Percentiles rank a stretch among this genome's conserved stretches.
Evolutionary conservation across 1,140 invertebrate genomes (phyloP).

Genomic region (Caerostris extrusa): DNA sequence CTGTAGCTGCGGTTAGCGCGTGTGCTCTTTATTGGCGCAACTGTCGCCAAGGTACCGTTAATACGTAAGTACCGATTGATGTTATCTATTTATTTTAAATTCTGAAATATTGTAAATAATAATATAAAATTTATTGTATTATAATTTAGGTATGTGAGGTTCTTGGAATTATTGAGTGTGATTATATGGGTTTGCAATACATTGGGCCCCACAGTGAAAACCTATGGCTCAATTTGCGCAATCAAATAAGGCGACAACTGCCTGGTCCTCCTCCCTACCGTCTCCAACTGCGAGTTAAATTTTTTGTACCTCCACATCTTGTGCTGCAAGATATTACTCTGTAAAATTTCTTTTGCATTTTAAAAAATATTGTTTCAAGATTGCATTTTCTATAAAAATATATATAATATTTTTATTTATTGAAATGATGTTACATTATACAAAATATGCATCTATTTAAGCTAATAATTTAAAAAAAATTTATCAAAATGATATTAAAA

Average conservation of each 20-base stretch:
- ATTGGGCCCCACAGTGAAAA: slow-evolving; percentile 87
- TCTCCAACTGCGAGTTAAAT: slow-evolving; percentile 89
- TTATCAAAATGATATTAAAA: no score
- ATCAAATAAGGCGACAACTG: slow-evolving; percentile 89
- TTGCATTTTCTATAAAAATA: background rate
- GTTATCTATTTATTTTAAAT: no score
- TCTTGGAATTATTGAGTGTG: slow-evolving; percentile 90
- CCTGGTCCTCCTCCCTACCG: slow-evolving; percentile 84
- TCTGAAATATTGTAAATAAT: no score
- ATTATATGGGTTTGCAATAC: slow-evolving; percentile 92
- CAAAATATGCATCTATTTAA: no score
- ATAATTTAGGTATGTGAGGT: slow-evolving; percentile 88
- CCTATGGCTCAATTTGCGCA: slow-evolving; percentile 92
- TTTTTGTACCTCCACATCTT: slow-evolving; percentile 93
- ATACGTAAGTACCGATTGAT: no score
- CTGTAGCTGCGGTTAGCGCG: no score
- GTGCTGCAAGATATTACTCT: slow-evolving; percentile 91
- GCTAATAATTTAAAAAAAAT: no score
- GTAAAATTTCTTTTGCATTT: slow-evolving; percentile 81
- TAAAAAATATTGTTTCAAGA: slow-evolving; percentile 81
- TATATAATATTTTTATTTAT: no score
- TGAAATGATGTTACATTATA: no score
- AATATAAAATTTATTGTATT: no score
- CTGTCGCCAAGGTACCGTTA: no score
- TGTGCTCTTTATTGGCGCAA: no score